These are phyloP conservation scores for Apamea anceps DNA, from an alignment of 2,888 invertebrate species.

Conservation along the genomic window DNA sequence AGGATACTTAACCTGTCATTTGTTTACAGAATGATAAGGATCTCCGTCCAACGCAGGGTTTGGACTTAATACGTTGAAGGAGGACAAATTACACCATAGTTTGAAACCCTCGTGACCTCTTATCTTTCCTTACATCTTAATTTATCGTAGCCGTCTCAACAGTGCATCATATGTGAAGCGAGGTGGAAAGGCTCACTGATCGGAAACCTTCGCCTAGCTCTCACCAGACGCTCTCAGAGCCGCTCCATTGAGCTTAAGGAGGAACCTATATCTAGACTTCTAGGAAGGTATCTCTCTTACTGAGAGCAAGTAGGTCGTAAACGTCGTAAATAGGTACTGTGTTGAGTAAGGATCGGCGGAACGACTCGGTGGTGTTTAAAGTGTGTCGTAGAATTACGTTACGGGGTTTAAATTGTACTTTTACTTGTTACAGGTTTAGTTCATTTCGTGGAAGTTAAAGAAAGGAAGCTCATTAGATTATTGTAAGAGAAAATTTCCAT, in stretches of 20 bases:
- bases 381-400: too few relatives aligned
- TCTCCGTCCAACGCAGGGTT: neutral
- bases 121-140: neutral
- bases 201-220: constrained; percentile 24
- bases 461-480: neutral
- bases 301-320: neutral
- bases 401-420: neutral
- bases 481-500: neutral
- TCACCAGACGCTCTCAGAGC: constrained; percentile 36
- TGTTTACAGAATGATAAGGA: neutral
- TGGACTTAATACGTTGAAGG: neutral
- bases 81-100: neutral
- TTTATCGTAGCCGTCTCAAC: neutral
- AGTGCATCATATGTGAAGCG: constrained; percentile 45
- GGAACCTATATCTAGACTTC: constrained; percentile 15
- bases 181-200: constrained; percentile 47
- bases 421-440: neutral
- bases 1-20: too few relatives aligned
- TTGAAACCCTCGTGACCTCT: neutral
- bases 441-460: neutral
- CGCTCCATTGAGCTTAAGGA: constrained; percentile 53
- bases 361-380: neutral
- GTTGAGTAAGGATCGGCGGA: neutral
- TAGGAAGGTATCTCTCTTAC: constrained; percentile 24
- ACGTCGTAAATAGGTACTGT: constrained; percentile 2